Evolutionary conservation across 2,888 invertebrate genomes (phyloP), one percentile per base, ranked within the genome.

Genomic region (Pristionchus arcanus): DNA sequence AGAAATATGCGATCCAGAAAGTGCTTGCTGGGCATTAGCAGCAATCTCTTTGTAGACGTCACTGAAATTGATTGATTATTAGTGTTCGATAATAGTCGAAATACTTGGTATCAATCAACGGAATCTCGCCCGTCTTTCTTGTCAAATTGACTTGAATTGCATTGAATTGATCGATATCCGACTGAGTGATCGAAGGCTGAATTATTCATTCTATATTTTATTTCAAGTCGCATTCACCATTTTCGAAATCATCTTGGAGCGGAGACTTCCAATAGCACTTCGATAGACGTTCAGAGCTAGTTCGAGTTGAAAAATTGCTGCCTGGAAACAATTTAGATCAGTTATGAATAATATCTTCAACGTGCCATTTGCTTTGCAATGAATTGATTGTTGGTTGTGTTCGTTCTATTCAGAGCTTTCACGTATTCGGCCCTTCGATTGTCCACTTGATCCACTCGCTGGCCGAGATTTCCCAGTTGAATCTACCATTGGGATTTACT

Each of bases 391-490:
- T 53, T 49, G 49, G 28, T 21, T 4, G 81, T 28, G 9, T 81
- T 81, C 13, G 49, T 53, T 81, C 81, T n/a, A 34, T 81, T 81
- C 53, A 81, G 81, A 81, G 81, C 81, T 21, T 37, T 34, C 34
- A 74, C 74, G 74, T 37, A 74, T 34, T 74, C 74, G 19, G 74
- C 74, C 15, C 28, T 81, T 49, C 28, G 5, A 9, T 19, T 25
- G 49, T 49, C 81, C n/a, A 81, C 81, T 34, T n/a, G 49, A 28
- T 81, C 81, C 25, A 81, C 81, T 53, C 28, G 25, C 81, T 49
- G n/a, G 13, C 81, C 53, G 5, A 81, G 49, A 42, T 21, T n/a
- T 13, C 49, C 49, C 28, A 81, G 28, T 16, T 81, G 49, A 49
- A n/a, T 28, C 53, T 81, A 15, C 3, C n/a, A 49, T 15, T 11